Evolutionary conservation across 2,888 invertebrate genomes (phyloP), one percentile per base, ranked within the genome.

Genomic region (Drosophila paramelanica): DNA sequence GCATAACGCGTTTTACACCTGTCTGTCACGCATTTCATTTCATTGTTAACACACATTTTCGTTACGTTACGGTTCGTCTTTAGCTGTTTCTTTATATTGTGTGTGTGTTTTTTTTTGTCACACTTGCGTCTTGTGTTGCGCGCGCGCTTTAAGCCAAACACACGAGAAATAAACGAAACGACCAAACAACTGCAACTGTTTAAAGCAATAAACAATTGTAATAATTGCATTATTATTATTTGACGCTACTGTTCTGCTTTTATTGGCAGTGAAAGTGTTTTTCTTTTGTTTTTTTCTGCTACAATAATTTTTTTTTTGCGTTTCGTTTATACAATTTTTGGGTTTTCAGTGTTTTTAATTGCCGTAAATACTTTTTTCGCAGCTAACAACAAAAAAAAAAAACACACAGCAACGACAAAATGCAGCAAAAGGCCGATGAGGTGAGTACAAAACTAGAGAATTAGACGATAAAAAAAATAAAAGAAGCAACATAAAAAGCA

Each of bases 351-450:
- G 73, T 71, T 72, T 74, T 55, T 64, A 61, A 75, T 65, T 62
- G 43, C 27, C 56, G 65, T 59, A 51, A 66, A 66, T 58, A 64
- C 57, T 52, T 67, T 50, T 64, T 62, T 77, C 61, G 66, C 69
- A 67, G 75, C 55, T n/a, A 46, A 52, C 38, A 57, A 59, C 39
- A 53, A 41, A 42, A 5, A 45, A 51, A 17, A 17, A 17, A 17
- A 17, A 31, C 7, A 57, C 31, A 56, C 3, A 59, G 25, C 56
- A 55, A 3, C 53, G 33, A 57, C 67, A 79, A 73, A 71, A 83
- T 84, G 83, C 85, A 84, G 70, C 85, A 83, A 65, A 84, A 84
- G 53, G 65, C 79, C 67, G 83, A 83, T 42, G 83, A 85, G 83
- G 83, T 84, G 20, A 84, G 83, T 79, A 38, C n/a, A 23, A 14